Percentiles rank a stretch among this genome's conserved stretches.
Conservation (phyloP, 2,113 vertebrate genomes). For the Scartelaos histophorus region DNA sequence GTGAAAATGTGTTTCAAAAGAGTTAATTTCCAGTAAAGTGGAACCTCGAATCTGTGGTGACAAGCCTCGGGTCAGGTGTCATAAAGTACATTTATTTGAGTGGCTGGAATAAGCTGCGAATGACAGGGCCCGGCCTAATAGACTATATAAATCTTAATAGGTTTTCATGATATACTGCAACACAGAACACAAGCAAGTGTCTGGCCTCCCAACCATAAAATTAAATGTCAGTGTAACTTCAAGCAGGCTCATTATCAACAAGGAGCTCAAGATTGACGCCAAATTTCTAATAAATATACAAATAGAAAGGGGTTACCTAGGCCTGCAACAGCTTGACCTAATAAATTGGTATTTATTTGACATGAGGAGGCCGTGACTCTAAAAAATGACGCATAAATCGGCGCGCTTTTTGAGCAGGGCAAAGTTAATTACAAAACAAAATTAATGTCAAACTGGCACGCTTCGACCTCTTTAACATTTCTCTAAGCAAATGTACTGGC, state of each 20-base stretch:
- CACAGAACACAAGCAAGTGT: slow-evolving; percentile 41
- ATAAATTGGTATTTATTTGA: slow-evolving; percentile 50
- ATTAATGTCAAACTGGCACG: slow-evolving; percentile 19
- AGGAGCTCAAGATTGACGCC: slow-evolving; percentile 37
- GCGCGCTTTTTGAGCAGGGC: slow-evolving; percentile 29
- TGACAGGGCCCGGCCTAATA: slow-evolving; percentile 30
- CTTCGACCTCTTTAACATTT: slow-evolving; percentile 25
- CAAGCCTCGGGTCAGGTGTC: neutral
- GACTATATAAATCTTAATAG: slow-evolving; percentile 60
- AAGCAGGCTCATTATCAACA: slow-evolving; percentile 48
- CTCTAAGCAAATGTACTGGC: slow-evolving; percentile 13
- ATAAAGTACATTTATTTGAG: slow-evolving; percentile 37
- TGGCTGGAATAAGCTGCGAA: slow-evolving; percentile 26
- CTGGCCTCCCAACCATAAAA: slow-evolving; percentile 56
- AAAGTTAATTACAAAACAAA: slow-evolving; percentile 65
- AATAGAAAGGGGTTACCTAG: slow-evolving; percentile 48
- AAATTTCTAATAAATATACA: slow-evolving; percentile 59
- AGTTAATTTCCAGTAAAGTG: slow-evolving; percentile 9
- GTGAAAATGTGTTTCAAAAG: slow-evolving; percentile 1
- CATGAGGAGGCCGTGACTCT: slow-evolving; percentile 31
- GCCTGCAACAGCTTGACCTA: slow-evolving; percentile 24
- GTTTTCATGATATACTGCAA: slow-evolving; percentile 52
- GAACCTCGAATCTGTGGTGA: slow-evolving; percentile 1
- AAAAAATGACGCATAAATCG: slow-evolving; percentile 56
- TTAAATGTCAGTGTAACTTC: slow-evolving; percentile 60